Evolutionary conservation across 2,888 invertebrate genomes (phyloP), one percentile per base, ranked within the genome.

Genomic region (Cerastoderma edule): DNA sequence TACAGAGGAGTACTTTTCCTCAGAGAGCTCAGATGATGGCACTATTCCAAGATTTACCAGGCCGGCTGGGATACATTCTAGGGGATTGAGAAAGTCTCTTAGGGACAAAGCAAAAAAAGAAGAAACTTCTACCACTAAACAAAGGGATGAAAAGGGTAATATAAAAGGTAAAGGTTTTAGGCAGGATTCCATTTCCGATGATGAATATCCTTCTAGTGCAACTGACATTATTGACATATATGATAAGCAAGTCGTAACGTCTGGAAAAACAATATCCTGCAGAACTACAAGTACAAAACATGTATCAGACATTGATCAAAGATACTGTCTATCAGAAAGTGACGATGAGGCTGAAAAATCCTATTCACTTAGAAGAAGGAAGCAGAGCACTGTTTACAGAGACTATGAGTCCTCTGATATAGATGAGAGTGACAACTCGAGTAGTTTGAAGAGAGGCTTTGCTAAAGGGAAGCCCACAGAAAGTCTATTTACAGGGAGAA

Each of bases 21-120:
- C 72, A 33, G 54, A 54, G 5, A 68, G 70, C 27, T 67, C 67
- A 27, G 35, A 54, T 27, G 74, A 68, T 32, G 74, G 72, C 16
- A 30, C 67, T 19, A 63, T 22, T 32, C 22, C 67, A 68, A 75
- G 68, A 53, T 33, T 63, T 33, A 70, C 74, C 1, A 67, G 71
- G 72, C 44, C 68, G 28, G 4, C 64, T n/a, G 35, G 22, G 10
- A 50, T 28, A n/a, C 64, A 64, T 6, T n/a, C 35, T 39, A 8
- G 2, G 32, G 28, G 28, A 68, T 19, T 6, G 0, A 50, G 32
- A 32, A 27, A 46, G 16, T 27, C 32, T 50, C 22, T 8, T 5
- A 28, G 50, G 32, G 50, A 50, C 32, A 66, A 32, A n/a, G n/a
- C 66, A 30, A 32, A 22, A 50, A 32, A 13, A 33, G 50, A 19